Base-by-base conservation (phyloP, 2,797 vertebrate species). In the Cyclopterus lumpus region DNA sequence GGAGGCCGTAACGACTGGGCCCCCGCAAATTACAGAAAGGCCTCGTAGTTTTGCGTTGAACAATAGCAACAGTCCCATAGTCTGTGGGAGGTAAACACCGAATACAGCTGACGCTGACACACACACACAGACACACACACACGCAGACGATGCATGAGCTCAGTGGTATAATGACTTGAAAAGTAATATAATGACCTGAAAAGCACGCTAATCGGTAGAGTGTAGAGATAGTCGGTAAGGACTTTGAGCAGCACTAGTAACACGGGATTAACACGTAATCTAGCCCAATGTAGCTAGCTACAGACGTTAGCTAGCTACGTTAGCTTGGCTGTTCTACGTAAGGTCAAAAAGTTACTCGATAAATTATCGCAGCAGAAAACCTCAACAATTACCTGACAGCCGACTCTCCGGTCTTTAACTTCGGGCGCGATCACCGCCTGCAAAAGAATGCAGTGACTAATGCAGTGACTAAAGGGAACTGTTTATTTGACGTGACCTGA, bases 301-400 rank as follows among this genome's bases (percentile, higher is more conserved):
- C 26, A 57, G 26, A n/a, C 18, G 40, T 36, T 60, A 70, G 80
- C 74, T 77, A 79, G 74, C 81, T 68, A n/a, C 15, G 28, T 75
- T 88, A 91, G 81, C 88, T 38, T 66, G 65, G 69, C 73, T 58
- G 3, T 4, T 18, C 10, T 1, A 8, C 42, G 11, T 28, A 3
- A 61, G 11, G 61, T 63, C 42, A 48, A 28, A 59, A 70, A 54
- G 70, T 64, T 71, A 40, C 3, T 30, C 6, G 3, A 32, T 18
- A 8, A 4, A 46, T 24, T 12, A 22, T 2, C 5, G 22, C 0
- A 2, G 4, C 15, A 32, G 12, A 40, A 70, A 57, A 38, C 1
- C 1, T 14, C 0, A 4, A 22, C 8, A 60, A 26, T 80, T 83
- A 88, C 81, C 79, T 80, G 2, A 3, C 16, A 57, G 49, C 3